Evolutionary conservation across 2,888 invertebrate species (phyloP).

Genomic region (Schizaphis graminum): DNA sequence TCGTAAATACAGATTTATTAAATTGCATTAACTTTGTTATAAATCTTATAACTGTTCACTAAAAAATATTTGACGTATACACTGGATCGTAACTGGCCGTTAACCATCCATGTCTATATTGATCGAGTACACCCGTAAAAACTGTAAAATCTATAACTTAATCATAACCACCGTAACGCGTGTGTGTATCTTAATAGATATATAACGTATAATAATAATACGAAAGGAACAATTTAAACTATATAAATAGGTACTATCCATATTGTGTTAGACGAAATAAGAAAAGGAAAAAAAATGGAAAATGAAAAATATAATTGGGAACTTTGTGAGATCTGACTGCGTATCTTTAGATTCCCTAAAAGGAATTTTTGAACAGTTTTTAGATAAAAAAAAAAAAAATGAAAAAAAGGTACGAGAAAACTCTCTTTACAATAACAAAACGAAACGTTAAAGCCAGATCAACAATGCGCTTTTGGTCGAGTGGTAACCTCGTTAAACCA

Average conservation of each 20-base stretch:
- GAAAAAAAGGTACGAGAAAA: constrained; percentile 28
- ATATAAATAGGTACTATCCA: background rate
- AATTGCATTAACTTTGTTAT: background rate
- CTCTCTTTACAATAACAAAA: constrained; percentile 41
- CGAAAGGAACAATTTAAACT: background rate
- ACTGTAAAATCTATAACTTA: background rate
- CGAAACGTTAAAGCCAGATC: constrained; percentile 16
- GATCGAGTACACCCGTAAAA: background rate
- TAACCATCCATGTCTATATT: background rate
- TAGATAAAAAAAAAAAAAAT: background rate
- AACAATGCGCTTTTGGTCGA: constrained; percentile 20
- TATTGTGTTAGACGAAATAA: background rate
- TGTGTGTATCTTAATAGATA: background rate
- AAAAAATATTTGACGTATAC: background rate
- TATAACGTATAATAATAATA: background rate
- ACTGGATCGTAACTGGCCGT: background rate
- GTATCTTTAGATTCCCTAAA: constrained; percentile 36
- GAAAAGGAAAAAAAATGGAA: background rate
- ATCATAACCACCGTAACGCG: background rate
- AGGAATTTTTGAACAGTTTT: constrained; percentile 29
- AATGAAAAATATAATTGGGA: constrained; percentile 2
- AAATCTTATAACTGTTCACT: background rate
- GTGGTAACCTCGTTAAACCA: constrained; percentile 34
- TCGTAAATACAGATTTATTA: background rate
- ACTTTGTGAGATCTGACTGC: background rate